Evolutionary conservation across 2,888 invertebrate genomes (phyloP).

Genomic region (Ctena decussata): DNA sequence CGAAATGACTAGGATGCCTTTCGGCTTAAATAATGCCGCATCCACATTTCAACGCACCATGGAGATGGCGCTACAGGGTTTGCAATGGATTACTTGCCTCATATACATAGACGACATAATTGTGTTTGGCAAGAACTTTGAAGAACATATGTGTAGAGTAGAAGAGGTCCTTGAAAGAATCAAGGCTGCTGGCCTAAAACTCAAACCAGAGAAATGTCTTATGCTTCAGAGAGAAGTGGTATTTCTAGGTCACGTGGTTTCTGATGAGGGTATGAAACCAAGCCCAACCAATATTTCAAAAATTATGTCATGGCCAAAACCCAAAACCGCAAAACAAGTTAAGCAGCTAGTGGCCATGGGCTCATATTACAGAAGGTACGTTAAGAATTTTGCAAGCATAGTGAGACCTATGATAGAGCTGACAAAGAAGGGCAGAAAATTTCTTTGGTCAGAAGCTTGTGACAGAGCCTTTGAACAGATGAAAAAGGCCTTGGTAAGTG

Average conservation of each 20-base stretch:
- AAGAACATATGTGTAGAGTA: background rate
- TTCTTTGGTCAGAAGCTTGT: background rate
- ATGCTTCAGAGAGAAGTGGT: background rate
- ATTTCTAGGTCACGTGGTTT: background rate
- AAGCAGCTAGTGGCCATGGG: background rate
- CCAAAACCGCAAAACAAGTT: background rate
- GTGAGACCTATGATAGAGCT: background rate
- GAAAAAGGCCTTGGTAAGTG: background rate
- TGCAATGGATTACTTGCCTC: slow-evolving; percentile 2
- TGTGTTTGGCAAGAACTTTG: background rate
- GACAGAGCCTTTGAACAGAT: background rate
- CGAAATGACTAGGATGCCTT: slow-evolving; percentile 14
- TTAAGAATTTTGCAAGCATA: background rate
- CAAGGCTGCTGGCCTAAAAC: background rate
- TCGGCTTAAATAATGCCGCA: slow-evolving; percentile 10
- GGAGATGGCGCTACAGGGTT: background rate
- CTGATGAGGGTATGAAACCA: background rate
- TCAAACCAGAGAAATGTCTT: background rate
- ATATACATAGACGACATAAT: background rate
- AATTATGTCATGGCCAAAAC: background rate
- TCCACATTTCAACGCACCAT: background rate
- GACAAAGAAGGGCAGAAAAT: background rate
- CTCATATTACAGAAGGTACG: background rate
- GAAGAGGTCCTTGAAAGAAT: background rate
- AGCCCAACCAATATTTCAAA: background rate